Conservation (phyloP, 2,888 invertebrate genomes). For the Coelopa pilipes region DNA sequence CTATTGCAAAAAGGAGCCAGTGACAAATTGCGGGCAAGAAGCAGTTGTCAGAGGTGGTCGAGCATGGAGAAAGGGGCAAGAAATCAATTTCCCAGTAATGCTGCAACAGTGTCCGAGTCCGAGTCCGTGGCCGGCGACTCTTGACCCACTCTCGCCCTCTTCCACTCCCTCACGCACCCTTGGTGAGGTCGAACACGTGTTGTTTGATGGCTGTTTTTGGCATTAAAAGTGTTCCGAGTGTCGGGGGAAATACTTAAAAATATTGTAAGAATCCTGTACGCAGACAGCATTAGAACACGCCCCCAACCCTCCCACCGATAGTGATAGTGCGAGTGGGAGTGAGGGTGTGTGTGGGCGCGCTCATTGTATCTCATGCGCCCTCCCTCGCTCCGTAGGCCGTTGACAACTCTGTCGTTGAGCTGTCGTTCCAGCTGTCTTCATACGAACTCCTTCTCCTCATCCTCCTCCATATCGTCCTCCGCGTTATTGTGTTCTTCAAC, state of each 20-base stretch:
- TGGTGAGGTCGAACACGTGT: too few relatives aligned
- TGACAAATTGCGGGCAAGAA: not conserved
- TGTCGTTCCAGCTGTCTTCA: constrained; percentile 13
- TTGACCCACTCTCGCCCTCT: not conserved
- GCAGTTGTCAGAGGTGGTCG: too few relatives aligned
- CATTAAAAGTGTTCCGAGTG: constrained; percentile 34
- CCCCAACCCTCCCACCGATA: not conserved
- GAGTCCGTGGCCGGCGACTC: too few relatives aligned
- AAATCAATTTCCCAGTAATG: too few relatives aligned
- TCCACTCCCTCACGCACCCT: not conserved
- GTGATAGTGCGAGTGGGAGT: too few relatives aligned
- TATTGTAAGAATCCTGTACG: constrained; percentile 19
- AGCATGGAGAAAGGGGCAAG: too few relatives aligned
- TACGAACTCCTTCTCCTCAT: not conserved
- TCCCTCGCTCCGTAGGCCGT: not conserved
- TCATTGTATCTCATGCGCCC: not conserved
- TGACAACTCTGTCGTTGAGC: constrained; percentile 2
- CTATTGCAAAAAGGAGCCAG: not conserved
- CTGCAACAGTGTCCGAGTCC: too few relatives aligned
- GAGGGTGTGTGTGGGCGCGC: not conserved
- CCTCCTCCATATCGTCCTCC: not conserved
- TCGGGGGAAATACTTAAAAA: constrained; percentile 32
- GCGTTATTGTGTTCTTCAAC: not conserved
- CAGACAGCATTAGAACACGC: constrained; percentile 20
- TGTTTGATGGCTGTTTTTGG: constrained; percentile 18